Conservation (phyloP, 2,113 vertebrate species). For the Solenodon paradoxus region DNA sequence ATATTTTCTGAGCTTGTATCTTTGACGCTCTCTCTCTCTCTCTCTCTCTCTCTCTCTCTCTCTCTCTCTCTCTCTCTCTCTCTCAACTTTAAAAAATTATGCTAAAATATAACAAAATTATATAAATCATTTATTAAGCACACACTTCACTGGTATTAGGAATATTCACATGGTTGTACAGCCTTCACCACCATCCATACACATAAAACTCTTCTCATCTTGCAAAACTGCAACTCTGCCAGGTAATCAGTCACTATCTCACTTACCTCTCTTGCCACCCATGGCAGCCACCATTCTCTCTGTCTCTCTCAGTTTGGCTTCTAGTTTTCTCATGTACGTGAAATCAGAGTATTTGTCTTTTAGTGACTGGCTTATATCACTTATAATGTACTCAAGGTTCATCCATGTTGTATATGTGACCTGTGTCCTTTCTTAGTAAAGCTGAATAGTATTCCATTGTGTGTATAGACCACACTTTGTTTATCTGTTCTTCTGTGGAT, state of each 20-base stretch:
- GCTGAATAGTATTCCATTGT: neutral
- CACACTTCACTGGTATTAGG: neutral
- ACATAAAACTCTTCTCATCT: neutral
- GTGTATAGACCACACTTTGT: neutral
- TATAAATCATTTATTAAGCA: neutral
- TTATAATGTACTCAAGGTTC: neutral
- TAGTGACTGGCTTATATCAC: neutral
- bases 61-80: too few species aligned
- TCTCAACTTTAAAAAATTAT: neutral
- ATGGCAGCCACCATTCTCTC: neutral
- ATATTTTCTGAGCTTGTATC: neutral
- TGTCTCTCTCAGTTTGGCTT: neutral
- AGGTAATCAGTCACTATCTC: neutral
- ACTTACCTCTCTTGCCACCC: neutral
- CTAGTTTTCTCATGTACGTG: neutral
- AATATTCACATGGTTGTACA: neutral
- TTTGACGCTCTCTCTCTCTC: neutral
- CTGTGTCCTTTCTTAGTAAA: neutral
- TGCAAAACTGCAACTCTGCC: neutral
- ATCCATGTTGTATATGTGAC: neutral
- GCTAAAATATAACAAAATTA: neutral
- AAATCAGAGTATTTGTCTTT: neutral
- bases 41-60: too few species aligned
- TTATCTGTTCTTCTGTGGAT: neutral
- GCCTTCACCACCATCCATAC: neutral